Base-by-base conservation (phyloP, 2,888 invertebrate species). In the Leucania comma region DNA sequence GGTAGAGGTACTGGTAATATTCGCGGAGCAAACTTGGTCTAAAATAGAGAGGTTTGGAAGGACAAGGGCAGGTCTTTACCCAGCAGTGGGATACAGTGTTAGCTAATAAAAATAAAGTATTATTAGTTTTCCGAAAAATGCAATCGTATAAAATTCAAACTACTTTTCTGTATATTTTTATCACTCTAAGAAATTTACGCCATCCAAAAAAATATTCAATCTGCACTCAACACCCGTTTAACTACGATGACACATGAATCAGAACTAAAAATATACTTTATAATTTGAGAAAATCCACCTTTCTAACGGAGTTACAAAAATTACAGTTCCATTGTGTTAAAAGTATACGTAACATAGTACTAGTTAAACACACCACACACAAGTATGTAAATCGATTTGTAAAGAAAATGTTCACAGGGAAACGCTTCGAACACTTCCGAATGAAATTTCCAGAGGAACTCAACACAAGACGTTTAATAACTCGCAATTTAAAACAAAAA, bases 341-440 rank as follows among this genome's bases (percentile, higher is more conserved):
- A 80, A 51, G 61, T 51, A 56, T 71, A 81, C 82, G 81, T 85
- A 85, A 84, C 72, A 63, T 72, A 14, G 57, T 35, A 57, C 22
- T 14, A 76, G 80, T 78, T 80, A 81, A 75, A 80, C 68, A 66
- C 68, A 68, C 73, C 81, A 72, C 82, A 82, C 83, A 67, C 54
- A 71, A 75, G 78, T 87, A 89, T 86, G 87, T 87, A 89, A 88
- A 90, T 90, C 87, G 88, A 90, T 90, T 87, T 84, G 72, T 80
- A 82, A 86, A 85, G 84, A 88, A 88, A 87, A 84, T 85, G 82
- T 91, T 93, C 92, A 90, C 93, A 92, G 86, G 93, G 93, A 92
- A 93, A 72, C 59, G 38, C 67, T 65, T 32, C 32, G 17, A 72
- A 65, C 72, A 86, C 88, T 91, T 90, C 91, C 91, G 89, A 91